Percentiles rank a stretch among this genome's conserved stretches.
Evolutionary conservation across 2,888 invertebrate genomes (phyloP).

Genomic region (Caenorhabditis sp.): DNA sequence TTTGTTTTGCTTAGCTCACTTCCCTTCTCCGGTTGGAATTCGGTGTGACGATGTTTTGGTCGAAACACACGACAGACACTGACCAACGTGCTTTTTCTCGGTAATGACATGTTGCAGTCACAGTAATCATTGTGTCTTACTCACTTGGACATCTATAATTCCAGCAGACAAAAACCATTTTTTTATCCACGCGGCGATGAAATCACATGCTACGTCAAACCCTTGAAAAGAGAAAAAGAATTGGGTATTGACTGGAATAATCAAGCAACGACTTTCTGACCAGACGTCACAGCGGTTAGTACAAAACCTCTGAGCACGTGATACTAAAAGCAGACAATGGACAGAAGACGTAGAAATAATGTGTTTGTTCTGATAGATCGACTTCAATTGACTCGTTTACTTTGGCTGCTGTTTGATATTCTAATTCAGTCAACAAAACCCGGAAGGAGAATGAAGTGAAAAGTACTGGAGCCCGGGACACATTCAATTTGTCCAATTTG

Average conservation of each 20-base stretch:
- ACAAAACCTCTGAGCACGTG: constrained; percentile 11
- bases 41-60: constrained; percentile 25
- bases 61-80: constrained; percentile 24
- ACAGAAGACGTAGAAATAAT: constrained; percentile 1
- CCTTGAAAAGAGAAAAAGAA: neutral
- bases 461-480: neutral
- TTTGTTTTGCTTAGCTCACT: constrained; percentile 30
- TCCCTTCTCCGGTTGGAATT: constrained; percentile 21
- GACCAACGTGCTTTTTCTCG: constrained; percentile 1
- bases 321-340: neutral
- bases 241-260: constrained; percentile 31
- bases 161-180: constrained; percentile 2
- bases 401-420: neutral
- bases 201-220: too few species aligned
- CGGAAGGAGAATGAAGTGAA: neutral
- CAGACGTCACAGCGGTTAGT: constrained; percentile 36
- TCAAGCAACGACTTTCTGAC: constrained; percentile 25
- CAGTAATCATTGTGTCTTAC: constrained; percentile 20
- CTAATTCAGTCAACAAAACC: neutral
- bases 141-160: constrained; percentile 14
- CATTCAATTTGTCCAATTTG: neutral
- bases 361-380: constrained; percentile 3
- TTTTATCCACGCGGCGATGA: neutral
- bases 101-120: constrained; percentile 58
- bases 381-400: constrained; percentile 4